Evolutionary conservation across 1,140 invertebrate species (phyloP), one percentile per base, ranked within the genome.

Genomic region (Drosophila pseudoobscura): DNA sequence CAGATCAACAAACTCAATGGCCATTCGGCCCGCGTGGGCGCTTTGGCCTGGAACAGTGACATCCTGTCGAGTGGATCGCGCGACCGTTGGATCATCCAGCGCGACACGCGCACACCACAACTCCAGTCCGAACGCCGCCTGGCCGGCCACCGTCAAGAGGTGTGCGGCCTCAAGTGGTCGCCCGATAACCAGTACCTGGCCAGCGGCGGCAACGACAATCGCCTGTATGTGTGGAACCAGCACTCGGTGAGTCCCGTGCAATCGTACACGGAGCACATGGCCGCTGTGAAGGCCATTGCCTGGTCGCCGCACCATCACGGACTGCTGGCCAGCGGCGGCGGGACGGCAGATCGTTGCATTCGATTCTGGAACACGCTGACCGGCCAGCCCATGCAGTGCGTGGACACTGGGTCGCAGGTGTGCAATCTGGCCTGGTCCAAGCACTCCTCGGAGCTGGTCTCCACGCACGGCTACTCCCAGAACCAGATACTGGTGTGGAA

Each of bases 401-500:
- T 99, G 39, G 99, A 99, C 92, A 99, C 99, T 3, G 97, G 98
- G n/a, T 98, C 97, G 0, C 98, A 96, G 93, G 98, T 99, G 13
- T 99, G 99, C 92, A 99, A 99, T 93, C 92, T 99, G 52, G 98
- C 98, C 22, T 99, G 99, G 99, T 99, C 98, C 11, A 99, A 99
- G 92, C 98, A 99, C 92, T 98, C 98, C 52, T 98, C 97, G 71
- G 98, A 99, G 93, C 92, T 99, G 85, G 98, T 99, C 62, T 99
- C 97, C 83, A 99, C 99, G 1, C 99, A 99, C 92, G 99, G 99
- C 0, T 99, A 99, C 91, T 99, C 98, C 26, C 99, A 99, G 92
- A 99, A 99, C 92, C 99, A 99, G 93, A 99, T 99, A 56, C 92
- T 99, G 9, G 98, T 99, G 0, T 99, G 99, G 99, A 99, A 99